Conservation (phyloP, 2,888 invertebrate species). For the Parnassius mnemosyne region DNA sequence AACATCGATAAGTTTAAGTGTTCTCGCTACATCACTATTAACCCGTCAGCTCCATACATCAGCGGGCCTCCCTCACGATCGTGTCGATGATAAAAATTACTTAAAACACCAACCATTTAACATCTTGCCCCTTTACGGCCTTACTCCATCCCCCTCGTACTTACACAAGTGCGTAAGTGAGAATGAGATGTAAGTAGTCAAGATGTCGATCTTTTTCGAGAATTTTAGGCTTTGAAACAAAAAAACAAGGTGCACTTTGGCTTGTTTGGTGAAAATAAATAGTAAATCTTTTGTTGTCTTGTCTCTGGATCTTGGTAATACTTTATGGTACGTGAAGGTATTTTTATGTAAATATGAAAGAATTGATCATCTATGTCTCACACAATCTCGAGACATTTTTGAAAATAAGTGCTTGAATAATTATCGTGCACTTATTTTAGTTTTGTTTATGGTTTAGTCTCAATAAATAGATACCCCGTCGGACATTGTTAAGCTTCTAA, state of each 20-base stretch:
- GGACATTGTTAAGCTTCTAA: no score
- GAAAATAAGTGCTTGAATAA: no score
- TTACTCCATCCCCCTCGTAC: slow-evolving; percentile 49
- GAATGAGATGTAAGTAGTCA: slow-evolving; percentile 37
- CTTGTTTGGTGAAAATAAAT: slow-evolving; percentile 34
- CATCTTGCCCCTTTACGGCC: slow-evolving; percentile 60
- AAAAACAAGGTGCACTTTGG: slow-evolving; percentile 36
- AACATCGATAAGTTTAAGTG: slow-evolving; percentile 39
- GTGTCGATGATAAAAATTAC: slow-evolving; percentile 80
- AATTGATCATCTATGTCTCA: slow-evolving; percentile 47
- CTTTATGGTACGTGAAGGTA: slow-evolving; percentile 62
- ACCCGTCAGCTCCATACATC: slow-evolving; percentile 72
- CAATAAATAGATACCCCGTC: no score
- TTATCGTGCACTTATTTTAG: no score
- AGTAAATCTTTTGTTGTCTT: slow-evolving; percentile 66
- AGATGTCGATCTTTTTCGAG: slow-evolving; percentile 32
- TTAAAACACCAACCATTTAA: slow-evolving; percentile 79
- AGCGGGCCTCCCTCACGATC: slow-evolving; percentile 70
- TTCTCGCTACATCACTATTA: slow-evolving; percentile 50
- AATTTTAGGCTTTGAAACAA: slow-evolving; percentile 44
- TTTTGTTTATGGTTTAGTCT: no score
- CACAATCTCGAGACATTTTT: not conserved
- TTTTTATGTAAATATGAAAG: slow-evolving; percentile 58
- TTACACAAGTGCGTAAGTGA: slow-evolving; percentile 29
- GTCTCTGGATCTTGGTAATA: slow-evolving; percentile 56